phyloP scores from a whole-genome alignment of 1,140 invertebrate species.

The Brachionus rubens region DNA sequence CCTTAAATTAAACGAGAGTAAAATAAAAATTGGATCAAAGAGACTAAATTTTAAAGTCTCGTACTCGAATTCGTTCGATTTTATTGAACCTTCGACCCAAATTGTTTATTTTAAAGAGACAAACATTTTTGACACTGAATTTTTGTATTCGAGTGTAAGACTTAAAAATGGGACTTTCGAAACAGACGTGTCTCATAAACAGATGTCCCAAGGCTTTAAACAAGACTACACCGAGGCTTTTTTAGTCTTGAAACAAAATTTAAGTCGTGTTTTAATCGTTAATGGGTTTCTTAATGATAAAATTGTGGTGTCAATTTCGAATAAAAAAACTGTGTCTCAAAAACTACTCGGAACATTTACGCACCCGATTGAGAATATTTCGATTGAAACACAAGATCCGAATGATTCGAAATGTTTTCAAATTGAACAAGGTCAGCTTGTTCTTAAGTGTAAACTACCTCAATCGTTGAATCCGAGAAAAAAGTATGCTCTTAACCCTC shows the following conservation, averaged over 20 bases:
- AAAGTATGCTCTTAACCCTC: neutral
- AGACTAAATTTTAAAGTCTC: too few species aligned
- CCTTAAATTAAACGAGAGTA: too few species aligned
- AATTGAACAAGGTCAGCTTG: neutral
- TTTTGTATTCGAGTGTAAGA: neutral
- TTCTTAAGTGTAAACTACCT: neutral
- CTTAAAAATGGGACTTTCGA: neutral
- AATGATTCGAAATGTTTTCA: neutral
- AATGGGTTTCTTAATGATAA: neutral
- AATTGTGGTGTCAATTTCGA: neutral
- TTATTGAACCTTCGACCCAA: too few species aligned
- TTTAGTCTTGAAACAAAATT: neutral
- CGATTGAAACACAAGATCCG: neutral
- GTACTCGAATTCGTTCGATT: too few species aligned
- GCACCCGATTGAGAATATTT: neutral
- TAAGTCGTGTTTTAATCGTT: neutral
- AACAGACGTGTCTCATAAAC: neutral
- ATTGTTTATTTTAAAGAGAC: neutral
- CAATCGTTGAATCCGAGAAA: neutral
- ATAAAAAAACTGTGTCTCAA: neutral
- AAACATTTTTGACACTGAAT: neutral
- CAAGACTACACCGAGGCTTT: neutral
- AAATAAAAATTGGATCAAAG: too few species aligned
- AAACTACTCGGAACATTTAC: slow-evolving; percentile 15
- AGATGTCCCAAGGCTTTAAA: neutral